Base-by-base conservation (phyloP, 2,888 invertebrate species). In the Leptinotarsa peninsularis region DNA sequence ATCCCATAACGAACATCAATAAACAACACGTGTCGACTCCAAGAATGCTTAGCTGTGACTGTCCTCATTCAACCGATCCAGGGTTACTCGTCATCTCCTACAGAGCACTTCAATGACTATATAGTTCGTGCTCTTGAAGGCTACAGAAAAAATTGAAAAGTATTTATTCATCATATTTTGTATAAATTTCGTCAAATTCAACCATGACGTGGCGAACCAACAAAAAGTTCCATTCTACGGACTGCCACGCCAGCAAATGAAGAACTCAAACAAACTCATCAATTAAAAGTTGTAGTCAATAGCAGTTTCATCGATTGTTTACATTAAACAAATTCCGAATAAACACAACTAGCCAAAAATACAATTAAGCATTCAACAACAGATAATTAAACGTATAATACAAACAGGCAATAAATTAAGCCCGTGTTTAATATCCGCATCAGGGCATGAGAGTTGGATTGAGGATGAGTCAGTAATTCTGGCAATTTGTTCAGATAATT, bases 401-500 rank as follows among this genome's bases (percentile, higher is more conserved):
- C 69, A 77, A 74, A 75, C 74, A 63, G 43, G 72, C 74, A 49
- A 77, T 75, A 77, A 75, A 77, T 77, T 72, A 70, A 17, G 14
- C 54, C 33, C 13, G 50, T 52, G 72, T 72, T 72, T 75, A 74
- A 77, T 77, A 77, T 69, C 56, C 50, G 72, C 54, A 27, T 56
- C 69, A 56, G 17, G 69, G 56, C 60, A 70, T 70, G 77, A 77
- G 78, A 76, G 73, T 71, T 66, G 76, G 74, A 75, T 76, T 73
- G 76, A 74, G 78, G 75, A 78, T 78, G 78, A 81, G 79, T 77
- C 78, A 74, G 78, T 81, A 81, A 81, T 80, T 81, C 80, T 76
- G 74, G 77, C 81, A 81, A 79, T 79, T 79, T 78, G 76, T 76
- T 76, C 74, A 75, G 80, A 81, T 81, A 81, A 81, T 81, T 81